Percentiles rank a stretch among this genome's conserved stretches.
phyloP scores from a whole-genome alignment of 2,113 vertebrate genomes.

The Hemibagrus wyckioides region DNA sequence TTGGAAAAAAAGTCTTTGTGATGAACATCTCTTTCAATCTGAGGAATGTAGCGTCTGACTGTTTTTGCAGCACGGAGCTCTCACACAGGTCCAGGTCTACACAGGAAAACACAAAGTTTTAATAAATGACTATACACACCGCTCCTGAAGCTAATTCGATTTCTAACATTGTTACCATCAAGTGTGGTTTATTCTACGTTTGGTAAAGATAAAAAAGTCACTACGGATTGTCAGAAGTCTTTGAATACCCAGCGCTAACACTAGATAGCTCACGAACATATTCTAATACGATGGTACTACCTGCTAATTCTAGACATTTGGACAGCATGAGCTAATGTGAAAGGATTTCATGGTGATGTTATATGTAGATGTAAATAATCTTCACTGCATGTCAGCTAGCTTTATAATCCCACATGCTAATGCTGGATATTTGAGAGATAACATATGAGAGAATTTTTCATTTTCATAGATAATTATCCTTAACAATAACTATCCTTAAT shows the following conservation, averaged over 20 bases:
- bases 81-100: neutral
- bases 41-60: neutral
- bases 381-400: neutral
- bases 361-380: neutral
- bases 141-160: neutral
- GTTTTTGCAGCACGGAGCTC: neutral
- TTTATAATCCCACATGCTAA: neutral
- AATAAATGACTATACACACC: neutral
- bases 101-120: neutral
- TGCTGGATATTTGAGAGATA: neutral
- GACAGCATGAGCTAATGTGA: neutral
- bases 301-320: neutral
- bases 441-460: neutral
- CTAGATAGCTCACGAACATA: neutral
- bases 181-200: neutral
- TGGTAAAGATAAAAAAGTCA: neutral
- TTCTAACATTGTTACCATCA: neutral
- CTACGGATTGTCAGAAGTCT: neutral
- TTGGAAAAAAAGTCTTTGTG: neutral
- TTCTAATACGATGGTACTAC: neutral
- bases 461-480: neutral
- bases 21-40: conserved; percentile 10
- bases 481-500: no score
- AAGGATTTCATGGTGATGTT: neutral
- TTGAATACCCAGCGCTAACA: neutral